Conservation (phyloP, 2,797 vertebrate species). For the Phataginus tetradactyla region DNA sequence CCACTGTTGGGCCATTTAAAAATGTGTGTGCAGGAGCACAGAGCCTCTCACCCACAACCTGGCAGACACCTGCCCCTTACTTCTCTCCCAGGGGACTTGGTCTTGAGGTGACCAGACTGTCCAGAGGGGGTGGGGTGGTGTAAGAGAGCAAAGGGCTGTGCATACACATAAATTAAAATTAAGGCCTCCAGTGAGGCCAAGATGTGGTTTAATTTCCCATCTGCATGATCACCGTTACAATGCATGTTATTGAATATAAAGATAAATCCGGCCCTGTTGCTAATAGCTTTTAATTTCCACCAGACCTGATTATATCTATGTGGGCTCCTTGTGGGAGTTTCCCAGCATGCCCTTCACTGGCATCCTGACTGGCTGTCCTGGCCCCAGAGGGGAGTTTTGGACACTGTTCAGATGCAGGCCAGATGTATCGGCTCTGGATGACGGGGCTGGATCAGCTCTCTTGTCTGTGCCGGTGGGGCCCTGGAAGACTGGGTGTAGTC, state of each 20-base stretch:
- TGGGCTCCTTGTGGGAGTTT: constrained; percentile 72
- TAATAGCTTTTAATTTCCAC: constrained; percentile 81
- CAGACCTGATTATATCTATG: constrained; percentile 74
- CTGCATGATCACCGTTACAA: constrained; percentile 74
- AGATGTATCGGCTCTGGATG: constrained; percentile 49
- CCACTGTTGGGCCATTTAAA: background rate
- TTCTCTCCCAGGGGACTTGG: background rate
- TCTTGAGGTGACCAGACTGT: background rate
- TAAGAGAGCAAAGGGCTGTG: background rate
- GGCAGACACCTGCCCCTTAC: background rate
- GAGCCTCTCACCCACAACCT: background rate
- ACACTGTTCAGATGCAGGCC: constrained; percentile 42
- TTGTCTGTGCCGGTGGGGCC: background rate
- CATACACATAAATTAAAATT: constrained; percentile 65
- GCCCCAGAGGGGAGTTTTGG: constrained; percentile 63
- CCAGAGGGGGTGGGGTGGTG: background rate
- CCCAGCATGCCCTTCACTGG: constrained; percentile 67
- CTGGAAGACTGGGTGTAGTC: background rate
- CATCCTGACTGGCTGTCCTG: constrained; percentile 48
- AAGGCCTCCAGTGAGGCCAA: constrained; percentile 67
- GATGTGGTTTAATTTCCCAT: constrained; percentile 78
- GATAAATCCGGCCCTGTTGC: constrained; percentile 78
- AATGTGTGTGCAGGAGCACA: background rate
- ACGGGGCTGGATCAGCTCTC: background rate
- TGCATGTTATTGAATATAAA: constrained; percentile 75